Evolutionary conservation across 2,113 vertebrate genomes (phyloP).

Genomic region (Epinephelus cyanopodus): DNA sequence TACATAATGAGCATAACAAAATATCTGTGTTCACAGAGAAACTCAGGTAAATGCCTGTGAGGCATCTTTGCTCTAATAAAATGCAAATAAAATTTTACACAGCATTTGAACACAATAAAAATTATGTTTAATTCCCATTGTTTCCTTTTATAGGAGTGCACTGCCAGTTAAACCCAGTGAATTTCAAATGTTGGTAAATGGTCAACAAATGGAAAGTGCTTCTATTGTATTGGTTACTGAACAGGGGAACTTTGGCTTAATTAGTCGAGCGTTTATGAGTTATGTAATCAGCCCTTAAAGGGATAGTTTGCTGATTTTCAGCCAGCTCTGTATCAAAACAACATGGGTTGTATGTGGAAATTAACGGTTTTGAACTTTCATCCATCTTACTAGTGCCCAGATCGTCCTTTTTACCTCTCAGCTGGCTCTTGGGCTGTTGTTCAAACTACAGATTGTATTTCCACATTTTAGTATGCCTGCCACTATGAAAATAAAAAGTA

Average conservation of each 20-base stretch:
- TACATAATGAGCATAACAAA: not conserved
- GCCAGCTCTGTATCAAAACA: too few relatives aligned
- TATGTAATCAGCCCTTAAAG: too few relatives aligned
- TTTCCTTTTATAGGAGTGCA: not conserved
- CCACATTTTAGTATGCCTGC: too few relatives aligned
- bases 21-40: not conserved
- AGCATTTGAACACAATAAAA: not conserved
- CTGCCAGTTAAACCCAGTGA: not conserved
- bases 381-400: too few relatives aligned
- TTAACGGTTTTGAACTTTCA: too few relatives aligned
- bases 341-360: too few relatives aligned
- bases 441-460: too few relatives aligned
- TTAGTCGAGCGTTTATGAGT: not conserved
- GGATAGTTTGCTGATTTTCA: too few relatives aligned
- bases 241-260: not conserved
- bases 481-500: too few relatives aligned
- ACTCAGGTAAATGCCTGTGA: not conserved
- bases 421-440: too few relatives aligned
- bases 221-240: not conserved
- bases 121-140: not conserved
- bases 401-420: too few relatives aligned
- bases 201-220: not conserved
- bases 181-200: not conserved
- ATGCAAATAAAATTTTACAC: not conserved
- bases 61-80: not conserved